Evolutionary conservation across 2,113 vertebrate genomes (phyloP).

Genomic region (Thamnophis sirtalis): DNA sequence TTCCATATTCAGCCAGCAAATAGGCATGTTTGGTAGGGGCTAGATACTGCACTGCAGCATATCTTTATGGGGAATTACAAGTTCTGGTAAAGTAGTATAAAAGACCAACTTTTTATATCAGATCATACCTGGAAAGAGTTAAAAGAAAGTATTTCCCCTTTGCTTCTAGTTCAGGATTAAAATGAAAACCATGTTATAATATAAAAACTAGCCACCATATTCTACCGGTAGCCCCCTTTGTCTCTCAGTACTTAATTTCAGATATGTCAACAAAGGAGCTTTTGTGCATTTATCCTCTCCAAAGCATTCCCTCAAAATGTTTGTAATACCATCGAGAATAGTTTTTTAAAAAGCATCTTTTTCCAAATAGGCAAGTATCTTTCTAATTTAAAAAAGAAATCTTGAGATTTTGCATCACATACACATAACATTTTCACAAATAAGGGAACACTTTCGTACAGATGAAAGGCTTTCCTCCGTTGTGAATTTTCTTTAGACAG

Average conservation of each 20-base stretch:
- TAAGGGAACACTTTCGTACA: neutral
- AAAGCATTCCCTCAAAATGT: neutral
- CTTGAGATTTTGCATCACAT: neutral
- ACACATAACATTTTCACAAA: constrained; percentile 1
- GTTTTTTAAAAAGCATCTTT: neutral
- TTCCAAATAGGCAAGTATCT: neutral
- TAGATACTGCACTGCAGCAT: neutral
- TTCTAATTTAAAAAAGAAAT: neutral
- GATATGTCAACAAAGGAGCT: constrained; percentile 43
- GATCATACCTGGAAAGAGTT: neutral
- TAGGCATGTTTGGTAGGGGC: neutral
- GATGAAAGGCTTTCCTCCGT: neutral
- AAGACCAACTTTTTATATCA: neutral
- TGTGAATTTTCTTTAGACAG: constrained; percentile 34
- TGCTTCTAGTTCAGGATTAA: neutral
- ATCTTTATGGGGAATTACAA: neutral
- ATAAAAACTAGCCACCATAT: neutral
- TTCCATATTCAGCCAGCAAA: neutral
- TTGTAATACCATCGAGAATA: neutral
- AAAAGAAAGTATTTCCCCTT: neutral
- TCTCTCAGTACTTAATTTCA: constrained; percentile 17
- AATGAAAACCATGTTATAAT: constrained; percentile 4
- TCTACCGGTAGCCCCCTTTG: neutral
- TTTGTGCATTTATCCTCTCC: constrained; percentile 17
- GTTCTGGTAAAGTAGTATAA: neutral